Conservation (phyloP, 2,888 invertebrate species). For the Blastobasis lacticolella region DNA sequence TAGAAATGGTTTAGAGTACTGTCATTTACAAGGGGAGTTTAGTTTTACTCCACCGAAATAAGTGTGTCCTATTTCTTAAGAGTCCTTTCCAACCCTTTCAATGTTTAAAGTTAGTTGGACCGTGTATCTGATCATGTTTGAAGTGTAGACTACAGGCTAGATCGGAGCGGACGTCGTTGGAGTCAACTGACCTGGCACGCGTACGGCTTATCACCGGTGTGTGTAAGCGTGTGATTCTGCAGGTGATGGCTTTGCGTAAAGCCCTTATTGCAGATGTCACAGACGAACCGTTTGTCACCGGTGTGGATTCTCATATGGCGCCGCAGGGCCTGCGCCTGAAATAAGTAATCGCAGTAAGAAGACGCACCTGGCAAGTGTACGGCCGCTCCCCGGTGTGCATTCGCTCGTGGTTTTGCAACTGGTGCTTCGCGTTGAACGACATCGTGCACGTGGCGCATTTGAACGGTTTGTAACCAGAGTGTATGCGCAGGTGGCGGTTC, state of each 20-base stretch:
- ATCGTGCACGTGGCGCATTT: slow-evolving; percentile 65
- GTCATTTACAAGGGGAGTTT: too few relatives aligned
- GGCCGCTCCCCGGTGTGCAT: slow-evolving; percentile 71
- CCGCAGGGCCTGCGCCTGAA: slow-evolving; percentile 41
- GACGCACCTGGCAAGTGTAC: slow-evolving; percentile 61
- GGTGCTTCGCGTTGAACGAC: slow-evolving; percentile 71
- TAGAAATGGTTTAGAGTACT: too few relatives aligned
- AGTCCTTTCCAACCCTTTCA: too few relatives aligned
- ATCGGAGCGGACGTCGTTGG: background rate
- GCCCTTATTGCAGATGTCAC: slow-evolving; percentile 40
- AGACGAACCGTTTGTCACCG: slow-evolving; percentile 43
- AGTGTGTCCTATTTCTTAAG: too few relatives aligned
- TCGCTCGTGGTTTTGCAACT: slow-evolving; percentile 68
- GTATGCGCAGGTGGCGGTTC: slow-evolving; percentile 67
- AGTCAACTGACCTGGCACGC: slow-evolving; percentile 45
- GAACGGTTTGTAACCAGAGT: slow-evolving; percentile 69
- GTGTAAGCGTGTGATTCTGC: slow-evolving; percentile 43
- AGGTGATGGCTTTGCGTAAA: slow-evolving; percentile 52
- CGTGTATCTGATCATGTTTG: background rate
- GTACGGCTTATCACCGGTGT: slow-evolving; percentile 48
- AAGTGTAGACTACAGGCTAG: background rate
- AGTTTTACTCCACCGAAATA: too few relatives aligned
- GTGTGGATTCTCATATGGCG: slow-evolving; percentile 49
- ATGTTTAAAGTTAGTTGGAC: background rate
- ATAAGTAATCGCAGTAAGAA: slow-evolving; percentile 20